Evolutionary conservation across 2,113 vertebrate species (phyloP), one percentile per base, ranked within the genome.

Genomic region (Lophochroa leadbeateri): DNA sequence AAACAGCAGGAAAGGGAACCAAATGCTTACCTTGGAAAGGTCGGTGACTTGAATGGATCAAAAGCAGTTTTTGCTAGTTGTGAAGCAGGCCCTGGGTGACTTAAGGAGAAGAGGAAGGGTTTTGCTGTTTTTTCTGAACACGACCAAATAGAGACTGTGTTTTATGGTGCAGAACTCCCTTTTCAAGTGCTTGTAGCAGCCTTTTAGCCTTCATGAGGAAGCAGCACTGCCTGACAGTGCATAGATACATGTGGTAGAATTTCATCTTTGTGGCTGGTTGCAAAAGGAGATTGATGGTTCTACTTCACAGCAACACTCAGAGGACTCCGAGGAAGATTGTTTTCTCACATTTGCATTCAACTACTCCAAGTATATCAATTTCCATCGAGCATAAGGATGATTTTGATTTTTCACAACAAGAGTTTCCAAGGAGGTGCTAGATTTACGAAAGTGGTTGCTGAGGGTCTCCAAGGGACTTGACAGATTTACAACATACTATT

Each of bases 381-480:
- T 52, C 50, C 52, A 50, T 43, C 1, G 18, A 93, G 67, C 74
- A 21, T 0, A 8, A 39, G 64, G 77, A 28, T 21, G 21, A 44
- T 49, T 95, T 50, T 52, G 60, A 52, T 90, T 95, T 88, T 24
- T 23, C 39, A 68, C 79, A 49, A 21, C 14, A 5, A 29, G 86
- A 64, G 77, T 44, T 84, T 88, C 90, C 74, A 90, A 68, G 88
- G 88, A 92, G 71, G 82, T 1, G 0, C 76, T 50, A 39, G 60
- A 44, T 57, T 41, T 86, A 93, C 79, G 93, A 52, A 93, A 83
- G 83, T 10, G 5, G 72, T 94, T 93, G 58, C 94, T 55, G 70
- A 44, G 85, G 90, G 53, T 82, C 92, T 96, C 75, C 37, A 41
- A 58, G 94, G 90, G 71, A 52, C 92, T 55, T 44, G 92, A 68